Conservation (phyloP, 2,113 vertebrate genomes). For the Alligator sinensis region DNA sequence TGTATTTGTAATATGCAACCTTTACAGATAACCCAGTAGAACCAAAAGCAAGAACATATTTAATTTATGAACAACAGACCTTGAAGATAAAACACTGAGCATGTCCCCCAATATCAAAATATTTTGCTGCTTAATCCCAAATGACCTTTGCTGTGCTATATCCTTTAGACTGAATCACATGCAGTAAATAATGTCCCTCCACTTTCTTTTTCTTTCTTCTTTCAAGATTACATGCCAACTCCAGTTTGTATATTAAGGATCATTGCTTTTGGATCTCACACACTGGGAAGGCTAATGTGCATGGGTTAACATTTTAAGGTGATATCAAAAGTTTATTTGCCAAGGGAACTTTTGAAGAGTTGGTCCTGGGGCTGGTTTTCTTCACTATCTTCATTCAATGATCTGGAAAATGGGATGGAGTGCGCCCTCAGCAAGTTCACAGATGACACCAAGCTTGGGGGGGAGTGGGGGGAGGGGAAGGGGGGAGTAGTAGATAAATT, state of each 20-base stretch:
- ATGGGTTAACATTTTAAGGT: slow-evolving; percentile 26
- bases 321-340: slow-evolving; percentile 5
- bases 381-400: too few species aligned
- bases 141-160: neutral
- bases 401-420: too few species aligned
- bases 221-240: neutral
- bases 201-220: neutral
- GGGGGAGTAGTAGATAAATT: too few species aligned
- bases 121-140: neutral
- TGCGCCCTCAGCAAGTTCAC: too few species aligned
- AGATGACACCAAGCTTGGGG: too few species aligned
- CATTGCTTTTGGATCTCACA: neutral
- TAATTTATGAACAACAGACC: slow-evolving; percentile 63
- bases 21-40: slow-evolving; percentile 59
- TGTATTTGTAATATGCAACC: slow-evolving; percentile 61
- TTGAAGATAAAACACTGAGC: slow-evolving; percentile 46
- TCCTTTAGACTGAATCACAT: neutral
- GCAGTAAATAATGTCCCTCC: neutral
- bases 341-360: neutral
- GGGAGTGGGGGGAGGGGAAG: too few species aligned
- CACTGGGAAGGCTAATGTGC: neutral
- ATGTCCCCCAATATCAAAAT: slow-evolving; percentile 39
- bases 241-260: neutral
- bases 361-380: neutral
- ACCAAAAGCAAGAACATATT: slow-evolving; percentile 64